Conservation (phyloP, 2,797 vertebrate species). For the Thripadectes ignobilis region DNA sequence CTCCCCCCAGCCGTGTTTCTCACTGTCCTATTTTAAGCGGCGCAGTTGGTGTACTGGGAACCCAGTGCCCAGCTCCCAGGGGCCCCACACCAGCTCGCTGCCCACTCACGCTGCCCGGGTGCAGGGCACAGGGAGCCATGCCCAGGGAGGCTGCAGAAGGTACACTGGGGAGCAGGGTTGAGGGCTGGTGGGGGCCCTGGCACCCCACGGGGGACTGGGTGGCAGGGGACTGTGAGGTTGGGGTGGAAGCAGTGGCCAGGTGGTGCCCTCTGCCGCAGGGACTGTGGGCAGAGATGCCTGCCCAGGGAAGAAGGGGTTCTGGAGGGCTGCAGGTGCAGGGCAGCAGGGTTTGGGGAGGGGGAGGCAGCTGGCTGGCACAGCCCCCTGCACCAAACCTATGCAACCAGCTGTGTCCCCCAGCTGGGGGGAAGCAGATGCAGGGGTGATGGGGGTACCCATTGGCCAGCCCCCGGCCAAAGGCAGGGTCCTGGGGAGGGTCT, state of each 20-base stretch:
- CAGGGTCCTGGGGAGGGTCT: not conserved
- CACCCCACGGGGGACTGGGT: fast-evolving
- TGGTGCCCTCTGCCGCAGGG: not conserved
- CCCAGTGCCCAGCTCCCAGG: slow-evolving; percentile 38
- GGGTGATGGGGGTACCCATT: not conserved
- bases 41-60: slow-evolving; percentile 49
- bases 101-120: not conserved
- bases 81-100: not conserved
- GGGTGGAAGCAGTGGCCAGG: not conserved
- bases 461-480: not conserved
- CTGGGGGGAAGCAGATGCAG: fast-evolving
- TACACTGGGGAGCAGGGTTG: slow-evolving; percentile 45
- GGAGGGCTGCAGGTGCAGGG: not conserved
- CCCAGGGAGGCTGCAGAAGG: slow-evolving; percentile 76
- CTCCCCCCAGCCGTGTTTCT: slow-evolving; percentile 40
- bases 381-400: fast-evolving
- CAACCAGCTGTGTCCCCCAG: fast-evolving
- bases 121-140: slow-evolving; percentile 51
- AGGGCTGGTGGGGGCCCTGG: not conserved
- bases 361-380: not conserved
- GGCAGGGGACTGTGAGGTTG: fast-evolving
- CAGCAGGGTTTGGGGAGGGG: not conserved
- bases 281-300: not conserved
- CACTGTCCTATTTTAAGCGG: slow-evolving; percentile 74
- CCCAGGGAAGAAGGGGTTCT: not conserved